Evolutionary conservation across 2,888 invertebrate species (phyloP).

Genomic region (Ditylenchus weischeri): DNA sequence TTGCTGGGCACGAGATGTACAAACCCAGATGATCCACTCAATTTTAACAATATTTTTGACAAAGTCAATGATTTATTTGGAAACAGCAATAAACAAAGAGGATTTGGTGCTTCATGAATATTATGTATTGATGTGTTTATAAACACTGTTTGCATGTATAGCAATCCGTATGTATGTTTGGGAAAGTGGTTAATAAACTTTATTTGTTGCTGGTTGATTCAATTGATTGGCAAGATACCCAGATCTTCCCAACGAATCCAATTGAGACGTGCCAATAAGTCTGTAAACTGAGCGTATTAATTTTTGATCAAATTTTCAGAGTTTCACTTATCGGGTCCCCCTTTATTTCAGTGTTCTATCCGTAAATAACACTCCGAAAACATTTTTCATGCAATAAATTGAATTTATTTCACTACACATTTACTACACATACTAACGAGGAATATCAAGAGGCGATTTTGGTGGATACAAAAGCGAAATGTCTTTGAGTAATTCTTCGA

Average conservation of each 20-base stretch:
- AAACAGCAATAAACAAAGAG: conserved; percentile 25
- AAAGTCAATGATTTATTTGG: conserved; percentile 50
- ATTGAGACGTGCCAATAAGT: conserved; percentile 88
- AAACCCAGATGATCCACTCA: conserved; percentile 56
- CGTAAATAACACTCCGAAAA: no score
- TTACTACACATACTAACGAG: no score
- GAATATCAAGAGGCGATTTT: no score
- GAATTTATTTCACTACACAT: no score
- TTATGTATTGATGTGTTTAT: neutral
- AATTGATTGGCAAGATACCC: conserved; percentile 68
- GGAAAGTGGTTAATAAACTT: neutral
- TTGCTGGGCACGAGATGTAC: conserved; percentile 44
- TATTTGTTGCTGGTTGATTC: conserved; percentile 7
- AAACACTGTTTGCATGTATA: no score
- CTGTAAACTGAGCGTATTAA: conserved; percentile 63
- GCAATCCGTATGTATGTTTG: neutral
- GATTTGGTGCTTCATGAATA: conserved; percentile 16
- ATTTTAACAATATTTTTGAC: conserved; percentile 46
- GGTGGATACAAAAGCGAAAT: no score
- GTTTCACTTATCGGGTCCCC: no score
- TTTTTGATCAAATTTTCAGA: neutral
- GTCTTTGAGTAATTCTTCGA: no score
- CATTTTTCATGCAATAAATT: no score
- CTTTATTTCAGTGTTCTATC: no score
- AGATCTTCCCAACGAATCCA: conserved; percentile 99